Conservation (phyloP, 2,888 invertebrate genomes). For the Eupithecia vulgata region DNA sequence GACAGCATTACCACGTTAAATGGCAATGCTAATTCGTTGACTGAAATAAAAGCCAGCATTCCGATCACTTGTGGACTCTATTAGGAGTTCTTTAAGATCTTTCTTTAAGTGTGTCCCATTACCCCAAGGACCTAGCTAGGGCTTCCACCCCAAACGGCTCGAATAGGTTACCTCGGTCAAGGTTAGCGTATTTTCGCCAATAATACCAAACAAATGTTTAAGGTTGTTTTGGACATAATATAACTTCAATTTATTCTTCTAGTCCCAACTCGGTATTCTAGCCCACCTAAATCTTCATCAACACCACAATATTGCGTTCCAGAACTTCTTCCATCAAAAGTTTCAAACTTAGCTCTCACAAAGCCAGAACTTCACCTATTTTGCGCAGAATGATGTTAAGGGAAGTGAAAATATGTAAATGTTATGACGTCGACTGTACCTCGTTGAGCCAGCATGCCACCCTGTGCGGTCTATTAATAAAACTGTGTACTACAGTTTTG, state of each 20-base stretch:
- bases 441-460: conserved; percentile 3
- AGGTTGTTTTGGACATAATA: background rate
- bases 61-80: no score
- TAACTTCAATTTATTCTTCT: background rate
- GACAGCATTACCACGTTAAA: no score
- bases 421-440: conserved; percentile 6
- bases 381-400: background rate
- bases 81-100: no score
- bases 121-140: no score
- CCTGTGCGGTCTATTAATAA: conserved; percentile 15
- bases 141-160: no score
- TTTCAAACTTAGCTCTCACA: conserved; percentile 12
- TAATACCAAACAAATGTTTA: no score
- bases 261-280: background rate
- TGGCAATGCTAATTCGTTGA: no score
- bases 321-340: conserved; percentile 14
- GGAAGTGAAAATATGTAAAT: conserved; percentile 1
- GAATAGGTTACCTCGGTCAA: no score
- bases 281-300: background rate
- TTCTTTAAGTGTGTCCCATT: no score
- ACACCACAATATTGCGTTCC: background rate
- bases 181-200: no score
- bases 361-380: conserved; percentile 10
- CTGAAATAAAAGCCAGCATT: no score
- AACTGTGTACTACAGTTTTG: conserved; percentile 15